Conservation (phyloP, 2,113 vertebrate genomes). For the Malurus cyaneus region DNA sequence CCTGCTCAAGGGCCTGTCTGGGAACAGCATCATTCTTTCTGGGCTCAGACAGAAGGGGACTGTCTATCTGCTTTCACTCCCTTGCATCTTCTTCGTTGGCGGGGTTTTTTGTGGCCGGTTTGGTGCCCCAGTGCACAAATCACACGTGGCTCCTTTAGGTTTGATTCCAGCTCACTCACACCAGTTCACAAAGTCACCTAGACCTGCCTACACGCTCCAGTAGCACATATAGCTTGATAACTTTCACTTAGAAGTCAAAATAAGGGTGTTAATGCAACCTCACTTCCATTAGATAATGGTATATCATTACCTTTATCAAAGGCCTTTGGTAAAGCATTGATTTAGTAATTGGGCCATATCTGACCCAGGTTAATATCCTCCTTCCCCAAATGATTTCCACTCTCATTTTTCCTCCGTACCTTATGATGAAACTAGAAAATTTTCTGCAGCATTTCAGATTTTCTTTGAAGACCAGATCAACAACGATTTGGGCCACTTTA, state of each 20-base stretch:
- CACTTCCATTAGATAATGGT: background rate
- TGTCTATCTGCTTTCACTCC: too few species aligned
- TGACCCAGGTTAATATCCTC: background rate
- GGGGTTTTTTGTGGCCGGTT: too few species aligned
- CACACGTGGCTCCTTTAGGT: background rate
- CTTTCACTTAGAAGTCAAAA: background rate
- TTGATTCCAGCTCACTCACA: background rate
- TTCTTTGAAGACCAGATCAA: background rate
- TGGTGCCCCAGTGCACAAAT: background rate
- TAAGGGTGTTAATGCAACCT: background rate
- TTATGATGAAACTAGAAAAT: background rate
- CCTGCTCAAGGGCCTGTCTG: too few species aligned
- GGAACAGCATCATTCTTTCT: too few species aligned
- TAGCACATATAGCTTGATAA: accelerated
- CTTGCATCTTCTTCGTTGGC: too few species aligned
- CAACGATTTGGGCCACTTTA: background rate
- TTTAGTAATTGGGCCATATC: background rate
- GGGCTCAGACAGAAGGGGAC: too few species aligned
- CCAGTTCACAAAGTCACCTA: background rate
- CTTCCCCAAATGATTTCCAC: background rate
- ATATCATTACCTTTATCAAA: background rate
- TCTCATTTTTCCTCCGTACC: background rate
- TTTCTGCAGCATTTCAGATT: background rate
- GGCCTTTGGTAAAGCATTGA: background rate
- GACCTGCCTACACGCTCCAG: background rate